Conservation (phyloP, 2,888 invertebrate species). For the Amaurobius ferox region DNA sequence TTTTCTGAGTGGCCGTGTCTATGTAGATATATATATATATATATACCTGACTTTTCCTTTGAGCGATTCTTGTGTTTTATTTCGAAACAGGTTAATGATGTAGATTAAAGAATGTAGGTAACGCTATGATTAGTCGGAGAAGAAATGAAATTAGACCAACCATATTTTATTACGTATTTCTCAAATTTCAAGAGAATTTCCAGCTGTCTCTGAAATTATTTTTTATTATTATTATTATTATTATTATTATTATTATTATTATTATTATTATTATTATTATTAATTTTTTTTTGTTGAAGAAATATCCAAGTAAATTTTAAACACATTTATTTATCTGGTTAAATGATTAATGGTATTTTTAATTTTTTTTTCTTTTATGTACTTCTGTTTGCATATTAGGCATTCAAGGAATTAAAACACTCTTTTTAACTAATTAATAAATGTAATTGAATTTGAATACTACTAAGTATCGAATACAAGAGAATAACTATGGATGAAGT, state of each 20-base stretch:
- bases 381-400: no score
- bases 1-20: conserved; percentile 13
- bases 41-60: conserved; percentile 36
- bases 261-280: no score
- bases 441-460: no score
- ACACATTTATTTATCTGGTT: neutral
- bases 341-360: no score
- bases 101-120: conserved; percentile 17
- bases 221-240: no score
- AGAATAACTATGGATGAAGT: no score
- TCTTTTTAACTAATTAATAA: no score
- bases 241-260: no score
- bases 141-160: conserved; percentile 36
- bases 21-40: conserved; percentile 12
- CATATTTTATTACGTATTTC: neutral
- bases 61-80: neutral
- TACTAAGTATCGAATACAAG: no score
- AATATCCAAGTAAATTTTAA: neutral
- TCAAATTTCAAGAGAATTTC: conserved; percentile 4
- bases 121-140: conserved; percentile 44
- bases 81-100: neutral
- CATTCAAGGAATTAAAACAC: no score
- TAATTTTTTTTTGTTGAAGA: neutral
- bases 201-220: neutral
- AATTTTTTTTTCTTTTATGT: no score